Evolutionary conservation across 2,113 vertebrate species (phyloP).

Genomic region (Pelodiscus sinensis): DNA sequence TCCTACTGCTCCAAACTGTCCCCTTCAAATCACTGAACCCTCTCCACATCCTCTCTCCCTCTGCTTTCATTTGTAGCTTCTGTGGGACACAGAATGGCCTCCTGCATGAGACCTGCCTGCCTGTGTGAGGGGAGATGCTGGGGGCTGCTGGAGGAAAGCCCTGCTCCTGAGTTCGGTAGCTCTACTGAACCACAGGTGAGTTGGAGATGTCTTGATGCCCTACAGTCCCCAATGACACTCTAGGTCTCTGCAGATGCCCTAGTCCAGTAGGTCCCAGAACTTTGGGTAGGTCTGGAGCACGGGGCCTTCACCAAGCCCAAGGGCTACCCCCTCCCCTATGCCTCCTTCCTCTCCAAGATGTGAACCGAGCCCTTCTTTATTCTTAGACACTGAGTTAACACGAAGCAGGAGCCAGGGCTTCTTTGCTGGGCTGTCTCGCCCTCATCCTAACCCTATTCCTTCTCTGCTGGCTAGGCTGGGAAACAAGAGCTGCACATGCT

Average conservation of each 20-base stretch:
- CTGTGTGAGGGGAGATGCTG: neutral
- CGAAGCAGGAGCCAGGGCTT: neutral
- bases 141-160: neutral
- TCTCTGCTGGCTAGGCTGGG: neutral
- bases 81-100: neutral
- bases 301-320: neutral
- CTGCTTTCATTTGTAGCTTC: neutral
- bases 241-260: neutral
- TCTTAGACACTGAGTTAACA: neutral
- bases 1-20: neutral
- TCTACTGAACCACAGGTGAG: neutral
- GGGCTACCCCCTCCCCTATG: too few relatives aligned
- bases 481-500: neutral
- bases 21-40: neutral
- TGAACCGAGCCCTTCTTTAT: neutral
- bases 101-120: neutral
- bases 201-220: fast-evolving
- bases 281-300: neutral
- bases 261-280: neutral
- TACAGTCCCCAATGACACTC: neutral
- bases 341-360: neutral
- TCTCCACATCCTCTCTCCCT: neutral
- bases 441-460: neutral
- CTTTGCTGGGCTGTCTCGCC: neutral
- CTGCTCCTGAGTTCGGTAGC: neutral